Base-by-base conservation (phyloP, 2,797 vertebrate genomes). In the Tauraco hartlaubi region DNA sequence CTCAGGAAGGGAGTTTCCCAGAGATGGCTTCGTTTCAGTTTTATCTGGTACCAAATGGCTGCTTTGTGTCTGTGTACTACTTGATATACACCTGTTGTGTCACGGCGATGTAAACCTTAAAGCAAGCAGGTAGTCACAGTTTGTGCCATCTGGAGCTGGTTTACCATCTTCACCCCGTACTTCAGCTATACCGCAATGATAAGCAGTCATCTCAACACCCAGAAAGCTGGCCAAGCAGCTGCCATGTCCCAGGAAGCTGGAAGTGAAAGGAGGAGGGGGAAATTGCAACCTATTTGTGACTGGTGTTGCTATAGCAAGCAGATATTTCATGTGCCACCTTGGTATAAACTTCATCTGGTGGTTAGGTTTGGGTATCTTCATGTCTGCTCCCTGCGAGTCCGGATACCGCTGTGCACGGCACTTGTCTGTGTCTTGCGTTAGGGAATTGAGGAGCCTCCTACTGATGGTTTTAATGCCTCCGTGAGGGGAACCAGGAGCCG, bases 151-250 rank as follows among this genome's bases (percentile, higher is more conserved):
- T 11, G 18, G 43, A 66, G 79, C 64, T 12, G 55, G 3, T 7
- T 11, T 5, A 2, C 31, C 8, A 8, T 16, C 80, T 23, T 51
- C 28, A 3, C 43, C 37, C 67, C 26, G 21, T 5, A 2, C 56
- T 48, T 22, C 56, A n/a, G 55, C 79, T 61, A 0, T 1, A 8
- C 51, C 5, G 46, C 8, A 1, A 12, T 2, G 51, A 3, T 5
- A 4, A 26, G 2, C 9, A 1, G 58, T 10, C 9, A 3, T 6
- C 6, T 0, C 25, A 0, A 5, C 18, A 51, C 35, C 43, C 51
- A 10, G 33, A 9, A 51, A 29, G 43, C 76, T 59, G 48, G 10
- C 20, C 19, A 29, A 17, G 22, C 10, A 33, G 56, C 64, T 80
- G 46, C 25, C 3, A 1, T 29, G 67, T 41, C 80, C 61, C 22